Evolutionary conservation across 2,797 vertebrate species (phyloP).

Genomic region (Tadarida brasiliensis): DNA sequence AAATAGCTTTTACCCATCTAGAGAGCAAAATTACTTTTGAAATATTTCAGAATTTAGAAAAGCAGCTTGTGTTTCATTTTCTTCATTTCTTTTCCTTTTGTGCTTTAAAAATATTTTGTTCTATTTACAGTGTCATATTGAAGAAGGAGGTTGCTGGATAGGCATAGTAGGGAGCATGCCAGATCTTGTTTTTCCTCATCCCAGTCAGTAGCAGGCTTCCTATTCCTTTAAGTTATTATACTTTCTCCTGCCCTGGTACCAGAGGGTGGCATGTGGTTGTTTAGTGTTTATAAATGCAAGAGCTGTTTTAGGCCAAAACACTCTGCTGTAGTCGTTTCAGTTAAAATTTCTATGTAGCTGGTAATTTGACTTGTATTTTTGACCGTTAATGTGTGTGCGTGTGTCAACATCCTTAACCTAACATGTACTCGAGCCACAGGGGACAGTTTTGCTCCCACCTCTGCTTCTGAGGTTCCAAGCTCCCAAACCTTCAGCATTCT

Average conservation of each 20-base stretch:
- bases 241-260: not conserved
- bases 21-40: constrained; percentile 6
- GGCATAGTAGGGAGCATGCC: too few relatives aligned
- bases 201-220: not conserved
- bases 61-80: not conserved
- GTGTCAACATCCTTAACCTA: not conserved
- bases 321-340: not conserved
- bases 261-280: not conserved
- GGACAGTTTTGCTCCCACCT: not conserved
- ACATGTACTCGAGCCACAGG: not conserved
- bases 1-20: not conserved
- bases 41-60: not conserved
- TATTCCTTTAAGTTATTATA: not conserved
- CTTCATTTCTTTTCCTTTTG: not conserved
- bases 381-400: not conserved
- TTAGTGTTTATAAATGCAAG: not conserved
- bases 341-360: not conserved
- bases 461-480: not conserved
- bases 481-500: not conserved
- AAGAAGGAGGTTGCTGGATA: not conserved
- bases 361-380: constrained; percentile 12
- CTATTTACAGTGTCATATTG: not conserved
- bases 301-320: not conserved
- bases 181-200: not conserved
- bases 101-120: not conserved